Conservation (phyloP, 1,140 invertebrate genomes). For the Lysiphlebus fabarum region DNA sequence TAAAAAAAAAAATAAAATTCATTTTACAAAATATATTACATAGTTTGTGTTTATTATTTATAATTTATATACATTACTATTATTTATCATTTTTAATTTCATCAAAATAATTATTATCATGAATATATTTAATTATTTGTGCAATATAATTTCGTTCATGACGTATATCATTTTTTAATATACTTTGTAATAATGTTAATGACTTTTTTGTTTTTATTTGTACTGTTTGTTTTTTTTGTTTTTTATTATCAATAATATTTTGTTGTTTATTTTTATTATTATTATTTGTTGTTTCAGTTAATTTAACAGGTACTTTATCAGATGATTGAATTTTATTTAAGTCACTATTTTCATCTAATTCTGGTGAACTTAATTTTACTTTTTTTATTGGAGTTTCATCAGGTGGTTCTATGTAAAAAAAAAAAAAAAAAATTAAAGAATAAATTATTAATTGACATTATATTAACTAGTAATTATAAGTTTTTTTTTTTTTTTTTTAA, state of each 20-base stretch:
- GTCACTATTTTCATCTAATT: background rate
- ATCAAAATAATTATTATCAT: constrained; percentile 69
- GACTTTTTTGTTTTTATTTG: constrained; percentile 12
- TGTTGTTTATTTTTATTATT: background rate
- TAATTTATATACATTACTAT: background rate
- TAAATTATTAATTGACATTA: background rate
- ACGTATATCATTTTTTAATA: constrained; percentile 45
- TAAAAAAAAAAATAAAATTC: background rate
- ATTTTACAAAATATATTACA: background rate
- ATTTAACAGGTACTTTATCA: background rate
- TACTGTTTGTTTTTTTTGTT: constrained; percentile 16
- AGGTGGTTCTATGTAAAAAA: constrained; percentile 37
- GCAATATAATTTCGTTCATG: constrained; percentile 73
- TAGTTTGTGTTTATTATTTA: constrained; percentile 10
- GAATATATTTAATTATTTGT: constrained; percentile 71
- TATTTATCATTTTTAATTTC: constrained; percentile 15
- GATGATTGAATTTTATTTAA: too few species aligned
- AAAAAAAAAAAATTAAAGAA: constrained; percentile 12
- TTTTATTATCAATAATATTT: constrained; percentile 16
- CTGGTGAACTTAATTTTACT: constrained; percentile 27
- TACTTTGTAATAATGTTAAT: constrained; percentile 37
- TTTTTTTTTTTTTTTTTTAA: background rate
- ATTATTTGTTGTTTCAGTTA: background rate
- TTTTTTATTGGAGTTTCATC: constrained; percentile 44
- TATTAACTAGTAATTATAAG: too few species aligned